phyloP scores from a whole-genome alignment of 2,888 invertebrate species.

The Branchipolynoe longqiensis region DNA sequence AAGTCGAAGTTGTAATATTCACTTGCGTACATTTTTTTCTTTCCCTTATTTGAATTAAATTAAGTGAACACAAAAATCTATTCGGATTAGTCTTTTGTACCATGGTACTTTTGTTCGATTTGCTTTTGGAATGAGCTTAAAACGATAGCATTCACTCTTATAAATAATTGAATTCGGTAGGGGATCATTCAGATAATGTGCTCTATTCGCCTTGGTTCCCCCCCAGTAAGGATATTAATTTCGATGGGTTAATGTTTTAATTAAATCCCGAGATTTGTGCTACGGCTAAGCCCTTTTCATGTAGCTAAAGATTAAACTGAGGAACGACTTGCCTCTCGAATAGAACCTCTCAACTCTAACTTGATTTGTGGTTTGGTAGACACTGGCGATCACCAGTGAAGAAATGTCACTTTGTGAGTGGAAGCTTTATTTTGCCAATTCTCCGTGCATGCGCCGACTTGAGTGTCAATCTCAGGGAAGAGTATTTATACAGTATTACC shows the following conservation, averaged over 20 bases:
- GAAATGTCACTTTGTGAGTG: not conserved
- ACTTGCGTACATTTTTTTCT: not conserved
- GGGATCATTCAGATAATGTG: not conserved
- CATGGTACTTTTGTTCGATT: not conserved
- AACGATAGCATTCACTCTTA: not conserved
- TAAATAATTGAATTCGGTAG: not conserved
- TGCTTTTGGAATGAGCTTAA: constrained; percentile 11
- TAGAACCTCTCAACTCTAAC: not conserved
- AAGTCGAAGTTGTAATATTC: constrained; percentile 5
- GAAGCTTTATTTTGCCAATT: not conserved
- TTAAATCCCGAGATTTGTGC: too few species aligned
- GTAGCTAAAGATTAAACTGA: not conserved
- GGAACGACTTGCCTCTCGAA: not conserved
- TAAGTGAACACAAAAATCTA: not conserved
- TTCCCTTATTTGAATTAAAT: constrained; percentile 7
- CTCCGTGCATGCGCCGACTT: not conserved
- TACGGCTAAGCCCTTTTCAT: too few species aligned
- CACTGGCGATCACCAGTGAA: not conserved
- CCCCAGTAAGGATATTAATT: too few species aligned
- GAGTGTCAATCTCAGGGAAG: too few species aligned
- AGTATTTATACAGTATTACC: too few species aligned
- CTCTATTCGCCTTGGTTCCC: too few species aligned
- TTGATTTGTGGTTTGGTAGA: not conserved
- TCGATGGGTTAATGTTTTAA: too few species aligned
- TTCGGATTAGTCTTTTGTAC: not conserved